A percentile compares a stretch with the other conserved stretches of the same genome.
These are phyloP conservation scores for Otis tarda DNA, from an alignment of 2,113 vertebrate species.

Conservation along the genomic window DNA sequence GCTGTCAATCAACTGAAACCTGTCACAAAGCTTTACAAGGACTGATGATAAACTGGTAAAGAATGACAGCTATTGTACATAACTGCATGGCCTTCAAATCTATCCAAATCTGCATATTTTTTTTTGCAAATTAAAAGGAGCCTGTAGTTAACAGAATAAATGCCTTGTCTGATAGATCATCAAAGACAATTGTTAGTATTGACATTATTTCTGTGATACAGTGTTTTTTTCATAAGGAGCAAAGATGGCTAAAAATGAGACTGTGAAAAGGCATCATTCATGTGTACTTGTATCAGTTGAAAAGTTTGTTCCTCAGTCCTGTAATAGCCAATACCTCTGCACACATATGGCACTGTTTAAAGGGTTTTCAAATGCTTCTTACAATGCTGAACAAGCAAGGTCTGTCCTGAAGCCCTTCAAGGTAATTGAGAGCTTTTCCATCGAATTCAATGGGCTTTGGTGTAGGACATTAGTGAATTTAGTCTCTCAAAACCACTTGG, in stretches of 20 bases:
- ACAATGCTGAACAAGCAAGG: background rate
- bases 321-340: background rate
- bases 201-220: background rate
- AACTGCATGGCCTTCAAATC: background rate
- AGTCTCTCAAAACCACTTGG: background rate
- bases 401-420: conserved; percentile 13
- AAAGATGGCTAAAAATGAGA: background rate
- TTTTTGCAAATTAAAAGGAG: background rate
- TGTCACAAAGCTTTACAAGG: background rate
- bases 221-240: background rate
- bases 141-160: background rate
- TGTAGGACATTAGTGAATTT: background rate
- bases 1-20: background rate
- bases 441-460: background rate
- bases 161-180: background rate
- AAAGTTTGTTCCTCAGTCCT: background rate
- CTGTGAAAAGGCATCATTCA: background rate
- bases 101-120: background rate
- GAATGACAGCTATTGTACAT: background rate
- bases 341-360: background rate
- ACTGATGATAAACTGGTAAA: background rate
- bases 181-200: background rate
- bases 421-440: conserved; percentile 4
- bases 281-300: background rate
- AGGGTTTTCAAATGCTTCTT: conserved; percentile 14